A percentile compares a stretch with the other conserved stretches of the same genome.
These are phyloP conservation scores for Rhopalosiphum nymphaeae DNA, from an alignment of 2,888 invertebrate genomes.

Conservation along the genomic window DNA sequence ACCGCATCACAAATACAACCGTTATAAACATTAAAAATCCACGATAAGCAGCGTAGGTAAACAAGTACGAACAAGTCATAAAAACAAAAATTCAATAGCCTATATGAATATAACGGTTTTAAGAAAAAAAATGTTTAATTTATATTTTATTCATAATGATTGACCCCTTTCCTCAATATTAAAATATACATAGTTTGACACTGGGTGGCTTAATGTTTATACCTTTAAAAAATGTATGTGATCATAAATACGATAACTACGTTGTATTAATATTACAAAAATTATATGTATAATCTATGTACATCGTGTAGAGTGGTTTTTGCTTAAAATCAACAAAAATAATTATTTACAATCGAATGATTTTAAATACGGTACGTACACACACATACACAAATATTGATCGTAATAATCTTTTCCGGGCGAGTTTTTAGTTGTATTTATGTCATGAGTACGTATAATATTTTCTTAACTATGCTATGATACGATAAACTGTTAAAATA, in stretches of 20 bases:
- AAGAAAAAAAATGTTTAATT: neutral
- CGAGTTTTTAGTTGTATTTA: neutral
- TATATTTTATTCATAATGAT: neutral
- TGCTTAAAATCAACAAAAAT: neutral
- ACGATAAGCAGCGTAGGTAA: neutral
- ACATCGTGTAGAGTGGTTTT: neutral
- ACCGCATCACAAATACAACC: neutral
- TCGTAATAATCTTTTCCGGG: neutral
- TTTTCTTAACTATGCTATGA: neutral
- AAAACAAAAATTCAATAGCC: neutral
- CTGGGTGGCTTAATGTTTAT: neutral
- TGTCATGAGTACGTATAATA: neutral
- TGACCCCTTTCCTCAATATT: neutral
- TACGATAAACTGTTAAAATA: neutral
- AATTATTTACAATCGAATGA: neutral
- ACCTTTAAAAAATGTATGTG: neutral
- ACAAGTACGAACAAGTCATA: neutral
- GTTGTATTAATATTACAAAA: neutral
- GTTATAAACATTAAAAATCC: neutral
- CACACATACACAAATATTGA: too few species aligned
- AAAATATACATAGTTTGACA: neutral
- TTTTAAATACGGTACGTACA: neutral
- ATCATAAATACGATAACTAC: neutral
- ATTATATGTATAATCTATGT: too few species aligned
- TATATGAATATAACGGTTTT: neutral